Base-by-base conservation (phyloP, 2,888 invertebrate species). In the Uropetala carovei region DNA sequence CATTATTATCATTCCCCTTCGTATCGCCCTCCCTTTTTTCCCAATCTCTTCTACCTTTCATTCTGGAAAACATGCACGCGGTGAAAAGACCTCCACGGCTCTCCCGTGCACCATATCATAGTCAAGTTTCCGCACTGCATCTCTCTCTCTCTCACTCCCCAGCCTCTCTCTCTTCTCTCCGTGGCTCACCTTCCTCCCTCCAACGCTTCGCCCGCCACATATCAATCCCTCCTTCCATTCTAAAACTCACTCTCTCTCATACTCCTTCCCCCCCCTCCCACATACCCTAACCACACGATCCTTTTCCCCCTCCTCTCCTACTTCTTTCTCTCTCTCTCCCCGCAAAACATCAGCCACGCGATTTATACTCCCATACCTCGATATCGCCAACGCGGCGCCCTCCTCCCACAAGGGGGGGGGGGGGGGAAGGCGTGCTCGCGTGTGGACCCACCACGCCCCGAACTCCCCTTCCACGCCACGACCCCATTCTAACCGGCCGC, bases 401-500 rank as follows among this genome's bases (percentile, higher is more conserved):
- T 13, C 75, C 75, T 68, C 60, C 60, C 60, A 60, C 60, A 68
- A n/a, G 2, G 27, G 22, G 27, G 27, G 22, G 22, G 27, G 75
- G 75, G 75, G 60, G 16, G 5, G n/a, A 68, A 18, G 16, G 22
- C 75, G 75, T 75, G 75, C 75, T 75, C 27, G 75, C 75, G 75
- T 75, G 75, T 22, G 18, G 14, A 16, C 43, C 43, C 43, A 43
- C 43, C 43, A 43, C 43, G 43, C 43, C 43, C 43, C 43, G 5
- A 43, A 43, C 22, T 75, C 75, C 27, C 8, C 75, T 0, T 27
- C 27, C 75, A 10, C 9, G 22, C 27, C 75, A 27, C 75, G 75
- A 75, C 75, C 75, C 75, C 75, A 27, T 75, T 75, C 68, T 68
- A n/a, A n/a, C 68, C 68, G n/a, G 18, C 68, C 68, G n/a, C 68